phyloP scores from a whole-genome alignment of 2,113 vertebrate genomes.

The Pseudopipra pipra region DNA sequence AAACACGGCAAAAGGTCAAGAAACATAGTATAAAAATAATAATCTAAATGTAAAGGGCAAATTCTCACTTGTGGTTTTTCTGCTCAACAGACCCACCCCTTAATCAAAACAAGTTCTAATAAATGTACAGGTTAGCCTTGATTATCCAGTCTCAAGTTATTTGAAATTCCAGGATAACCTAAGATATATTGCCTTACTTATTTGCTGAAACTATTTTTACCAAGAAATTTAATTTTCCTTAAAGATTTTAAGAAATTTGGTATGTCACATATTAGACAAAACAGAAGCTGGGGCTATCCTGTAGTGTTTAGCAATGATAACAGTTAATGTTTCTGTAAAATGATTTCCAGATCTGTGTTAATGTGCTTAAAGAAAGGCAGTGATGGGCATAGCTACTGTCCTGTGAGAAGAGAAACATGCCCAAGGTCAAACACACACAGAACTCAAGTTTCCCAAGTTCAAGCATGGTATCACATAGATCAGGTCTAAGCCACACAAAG shows the following conservation, averaged over 20 bases:
- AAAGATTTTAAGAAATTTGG: neutral
- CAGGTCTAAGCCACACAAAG: neutral
- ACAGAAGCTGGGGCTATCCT: neutral
- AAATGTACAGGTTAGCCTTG: neutral
- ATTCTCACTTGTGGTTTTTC: constrained; percentile 30
- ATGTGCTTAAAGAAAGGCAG: neutral
- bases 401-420: neutral
- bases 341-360: neutral
- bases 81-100: neutral
- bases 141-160: neutral
- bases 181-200: neutral
- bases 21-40: constrained; percentile 54
- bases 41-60: constrained; percentile 51
- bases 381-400: neutral
- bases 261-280: neutral
- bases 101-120: constrained; percentile 25
- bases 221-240: neutral
- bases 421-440: neutral
- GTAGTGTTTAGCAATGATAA: neutral
- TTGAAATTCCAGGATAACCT: neutral
- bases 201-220: neutral
- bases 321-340: neutral
- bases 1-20: constrained; percentile 55
- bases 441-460: neutral
- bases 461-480: fast-evolving